A percentile compares a stretch with the other conserved stretches of the same genome.
phyloP scores from a whole-genome alignment of 2,797 vertebrate genomes.

The Melopsittacus undulatus region DNA sequence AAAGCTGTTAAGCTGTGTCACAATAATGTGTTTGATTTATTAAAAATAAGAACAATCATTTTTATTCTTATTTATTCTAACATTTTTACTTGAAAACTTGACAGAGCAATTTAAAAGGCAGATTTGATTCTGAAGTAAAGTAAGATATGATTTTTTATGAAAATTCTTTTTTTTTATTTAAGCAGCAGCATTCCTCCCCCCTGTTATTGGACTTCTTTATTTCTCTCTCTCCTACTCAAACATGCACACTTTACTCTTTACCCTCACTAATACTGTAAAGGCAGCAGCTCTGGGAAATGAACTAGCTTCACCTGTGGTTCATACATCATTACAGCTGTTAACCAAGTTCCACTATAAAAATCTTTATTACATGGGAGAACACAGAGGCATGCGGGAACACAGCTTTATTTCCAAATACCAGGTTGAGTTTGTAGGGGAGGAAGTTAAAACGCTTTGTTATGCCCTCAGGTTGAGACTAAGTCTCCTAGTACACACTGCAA shows the following conservation, averaged over 20 bases:
- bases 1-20: neutral
- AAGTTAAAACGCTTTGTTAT: constrained; percentile 9
- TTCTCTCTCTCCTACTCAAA: constrained; percentile 25
- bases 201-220: neutral
- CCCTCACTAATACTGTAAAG: constrained; percentile 44
- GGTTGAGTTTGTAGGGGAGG: constrained; percentile 25
- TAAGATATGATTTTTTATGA: neutral
- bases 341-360: constrained; percentile 60
- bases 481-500: neutral
- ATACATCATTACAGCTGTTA: constrained; percentile 62
- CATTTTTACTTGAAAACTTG: neutral
- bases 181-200: neutral
- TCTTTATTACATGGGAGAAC: constrained; percentile 49
- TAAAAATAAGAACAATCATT: neutral
- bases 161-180: neutral
- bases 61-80: neutral
- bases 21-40: neutral
- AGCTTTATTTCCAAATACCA: constrained; percentile 39
- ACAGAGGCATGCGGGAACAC: constrained; percentile 18
- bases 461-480: neutral
- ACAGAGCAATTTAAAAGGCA: neutral
- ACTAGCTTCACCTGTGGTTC: constrained; percentile 25
- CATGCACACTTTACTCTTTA: constrained; percentile 40
- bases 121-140: neutral
- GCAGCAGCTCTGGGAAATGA: constrained; percentile 65